Base-by-base conservation (phyloP, 2,888 invertebrate genomes). In the Esperia sulphurella region DNA sequence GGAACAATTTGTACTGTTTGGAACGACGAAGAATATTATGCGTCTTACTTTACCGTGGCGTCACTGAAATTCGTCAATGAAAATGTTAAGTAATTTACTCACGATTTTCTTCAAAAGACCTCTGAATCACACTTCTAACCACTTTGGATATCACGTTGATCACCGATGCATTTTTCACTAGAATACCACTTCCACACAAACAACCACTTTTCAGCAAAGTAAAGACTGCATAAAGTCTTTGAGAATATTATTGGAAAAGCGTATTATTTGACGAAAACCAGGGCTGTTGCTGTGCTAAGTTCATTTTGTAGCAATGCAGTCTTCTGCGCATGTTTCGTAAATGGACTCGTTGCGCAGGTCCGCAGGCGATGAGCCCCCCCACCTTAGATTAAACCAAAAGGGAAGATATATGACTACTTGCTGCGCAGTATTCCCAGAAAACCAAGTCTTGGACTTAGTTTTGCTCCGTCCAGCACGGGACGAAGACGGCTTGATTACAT, bases 291-390 rank as follows among this genome's bases (percentile, higher is more conserved):
- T 63, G 68, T 72, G 73, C 79, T 79, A 83, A 82, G 80, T 86
- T 83, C 74, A 76, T 76, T 83, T 83, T 86, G 86, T 82, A 78
- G 86, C 84, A 86, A 66, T 87, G 88, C 87, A 79, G 87, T 77
- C 77, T 76, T 79, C 78, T 86, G 87, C 87, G 87, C 87, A 87
- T 85, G 86, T 79, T 68, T 72, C 61, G 58, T 68, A 64, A 68
- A 68, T 74, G 72, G 61, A 66, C 61, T 67, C 67, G 71, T 70
- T 84, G 87, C 87, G 87, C 87, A 87, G 76, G 71, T 68, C 71
- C 61, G 69, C 73, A 61, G 63, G 64, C 72, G 54, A 54, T 56
- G n/a, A 10, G n/a, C 57, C 1, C 35, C n/a, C n/a, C n/a, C n/a
- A n/a, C n/a, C n/a, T n/a, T n/a, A n/a, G n/a, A n/a, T n/a, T n/a